phyloP scores from a whole-genome alignment of 2,888 invertebrate species.

The Cantharis nigra region DNA sequence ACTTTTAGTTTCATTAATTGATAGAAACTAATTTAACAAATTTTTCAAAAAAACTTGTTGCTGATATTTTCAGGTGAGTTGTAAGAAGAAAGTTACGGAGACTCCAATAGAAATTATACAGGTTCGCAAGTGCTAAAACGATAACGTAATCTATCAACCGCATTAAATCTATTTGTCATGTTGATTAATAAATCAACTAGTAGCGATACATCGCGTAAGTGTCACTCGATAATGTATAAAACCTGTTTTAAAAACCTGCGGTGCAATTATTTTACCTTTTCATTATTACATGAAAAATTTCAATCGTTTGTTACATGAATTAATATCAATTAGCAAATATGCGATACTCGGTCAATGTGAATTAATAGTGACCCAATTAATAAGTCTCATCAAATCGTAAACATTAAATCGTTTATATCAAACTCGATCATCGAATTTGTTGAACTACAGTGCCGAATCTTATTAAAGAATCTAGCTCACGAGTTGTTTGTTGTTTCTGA shows the following conservation, averaged over 20 bases:
- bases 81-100: background rate
- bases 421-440: background rate
- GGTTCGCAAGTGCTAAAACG: background rate
- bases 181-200: background rate
- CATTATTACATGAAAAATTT: background rate
- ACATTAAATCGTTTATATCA: background rate
- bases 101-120: background rate
- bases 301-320: background rate
- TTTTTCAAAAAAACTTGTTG: background rate
- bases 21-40: background rate
- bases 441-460: background rate
- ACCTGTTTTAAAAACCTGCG: background rate
- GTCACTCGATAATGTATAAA: background rate
- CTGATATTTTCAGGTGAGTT: background rate
- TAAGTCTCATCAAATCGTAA: background rate
- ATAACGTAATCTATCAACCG: background rate
- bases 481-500: too few relatives aligned
- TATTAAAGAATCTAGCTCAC: background rate
- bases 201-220: background rate
- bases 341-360: background rate
- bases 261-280: background rate
- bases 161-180: background rate
- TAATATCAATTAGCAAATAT: background rate
- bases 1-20: background rate
- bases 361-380: background rate